These are phyloP conservation scores for Taurulus bubalis DNA, from an alignment of 2,113 vertebrate genomes.

Conservation along the genomic window DNA sequence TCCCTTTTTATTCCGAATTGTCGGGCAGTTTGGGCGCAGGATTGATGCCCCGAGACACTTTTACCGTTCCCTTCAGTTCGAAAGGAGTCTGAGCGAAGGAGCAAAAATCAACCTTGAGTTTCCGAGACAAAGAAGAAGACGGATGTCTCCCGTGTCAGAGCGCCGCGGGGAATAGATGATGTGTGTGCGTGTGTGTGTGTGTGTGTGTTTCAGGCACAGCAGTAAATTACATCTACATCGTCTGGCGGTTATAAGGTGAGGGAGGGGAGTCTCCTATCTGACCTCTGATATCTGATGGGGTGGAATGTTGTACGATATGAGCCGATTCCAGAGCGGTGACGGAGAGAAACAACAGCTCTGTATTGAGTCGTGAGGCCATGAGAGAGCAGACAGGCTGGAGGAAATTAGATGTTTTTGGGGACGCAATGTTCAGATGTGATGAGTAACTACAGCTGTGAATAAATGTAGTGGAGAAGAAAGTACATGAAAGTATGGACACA, in stretches of 20 bases:
- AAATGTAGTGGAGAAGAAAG: neutral
- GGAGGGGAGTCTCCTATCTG: constrained; percentile 32
- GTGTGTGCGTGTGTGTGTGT: constrained; percentile 19
- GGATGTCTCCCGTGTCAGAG: constrained; percentile 33
- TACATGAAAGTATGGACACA: no score
- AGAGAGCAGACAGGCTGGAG: neutral
- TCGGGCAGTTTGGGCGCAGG: constrained; percentile 1
- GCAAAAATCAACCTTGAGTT: constrained; percentile 29
- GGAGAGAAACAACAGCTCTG: neutral
- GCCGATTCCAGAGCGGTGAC: neutral
- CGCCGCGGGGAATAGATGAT: neutral
- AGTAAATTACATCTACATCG: constrained; percentile 50
- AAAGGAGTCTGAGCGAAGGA: constrained; percentile 2
- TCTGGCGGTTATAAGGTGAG: constrained; percentile 15
- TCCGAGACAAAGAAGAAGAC: constrained; percentile 49
- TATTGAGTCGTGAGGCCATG: no score
- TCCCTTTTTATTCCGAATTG: neutral
- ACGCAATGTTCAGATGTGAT: neutral
- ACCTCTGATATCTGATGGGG: constrained; percentile 6
- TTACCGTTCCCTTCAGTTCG: neutral
- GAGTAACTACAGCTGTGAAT: no score
- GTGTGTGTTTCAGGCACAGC: constrained; percentile 16
- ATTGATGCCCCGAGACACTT: neutral
- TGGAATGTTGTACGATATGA: no score
- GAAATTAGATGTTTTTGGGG: neutral